A percentile compares a stretch with the other conserved stretches of the same genome.
These are phyloP conservation scores for Orycteropus afer DNA, from an alignment of 2,113 vertebrate species.

Conservation along the genomic window DNA sequence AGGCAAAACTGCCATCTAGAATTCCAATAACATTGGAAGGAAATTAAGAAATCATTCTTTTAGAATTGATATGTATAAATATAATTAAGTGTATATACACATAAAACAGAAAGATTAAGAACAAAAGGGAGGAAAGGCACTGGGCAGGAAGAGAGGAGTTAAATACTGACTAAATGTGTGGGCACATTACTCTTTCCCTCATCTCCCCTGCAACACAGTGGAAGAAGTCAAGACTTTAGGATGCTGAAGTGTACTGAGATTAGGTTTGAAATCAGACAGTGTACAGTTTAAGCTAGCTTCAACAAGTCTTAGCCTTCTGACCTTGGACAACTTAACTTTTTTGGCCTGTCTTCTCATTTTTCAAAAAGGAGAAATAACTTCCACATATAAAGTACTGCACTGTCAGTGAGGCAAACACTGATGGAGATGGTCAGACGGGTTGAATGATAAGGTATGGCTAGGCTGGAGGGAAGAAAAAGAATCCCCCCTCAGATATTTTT, in stretches of 20 bases:
- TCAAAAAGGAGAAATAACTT: not conserved
- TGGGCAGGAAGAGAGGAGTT: not conserved
- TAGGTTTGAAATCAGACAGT: not conserved
- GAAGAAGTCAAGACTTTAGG: not conserved
- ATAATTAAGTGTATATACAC: not conserved
- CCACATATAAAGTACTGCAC: no score
- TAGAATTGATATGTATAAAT: not conserved
- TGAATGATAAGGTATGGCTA: no score
- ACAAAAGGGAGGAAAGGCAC: not conserved
- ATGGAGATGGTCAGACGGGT: no score
- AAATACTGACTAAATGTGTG: no score
- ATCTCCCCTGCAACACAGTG: rapidly evolving
- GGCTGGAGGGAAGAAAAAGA: no score
- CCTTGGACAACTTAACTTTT: not conserved
- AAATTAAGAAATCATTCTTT: not conserved
- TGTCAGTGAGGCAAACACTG: no score
- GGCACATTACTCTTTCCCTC: rapidly evolving
- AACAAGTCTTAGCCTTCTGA: not conserved
- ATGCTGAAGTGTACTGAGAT: not conserved
- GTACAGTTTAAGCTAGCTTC: no score
- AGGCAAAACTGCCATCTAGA: not conserved
- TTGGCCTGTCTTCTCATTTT: not conserved
- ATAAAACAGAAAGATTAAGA: not conserved
- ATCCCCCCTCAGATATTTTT: no score
- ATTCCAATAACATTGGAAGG: not conserved